Percentiles rank a stretch among this genome's conserved stretches.
Evolutionary conservation across 2,888 invertebrate species (phyloP).

Genomic region (Steromphala cineraria): DNA sequence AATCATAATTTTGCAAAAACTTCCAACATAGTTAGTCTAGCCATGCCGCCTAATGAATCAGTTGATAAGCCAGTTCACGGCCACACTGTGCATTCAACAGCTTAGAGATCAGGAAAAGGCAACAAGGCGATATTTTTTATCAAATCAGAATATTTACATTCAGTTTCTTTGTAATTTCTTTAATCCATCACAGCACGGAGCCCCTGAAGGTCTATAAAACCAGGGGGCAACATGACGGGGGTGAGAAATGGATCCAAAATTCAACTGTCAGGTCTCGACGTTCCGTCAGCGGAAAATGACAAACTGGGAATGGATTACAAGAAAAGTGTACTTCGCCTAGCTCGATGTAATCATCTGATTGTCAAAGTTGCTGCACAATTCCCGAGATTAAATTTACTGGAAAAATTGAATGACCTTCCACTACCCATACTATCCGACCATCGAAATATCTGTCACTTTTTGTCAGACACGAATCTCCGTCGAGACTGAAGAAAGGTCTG

Average conservation of each 20-base stretch:
- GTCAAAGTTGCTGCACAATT: neutral
- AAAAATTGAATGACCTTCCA: constrained; percentile 1
- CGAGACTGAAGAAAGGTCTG: neutral
- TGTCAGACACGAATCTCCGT: neutral
- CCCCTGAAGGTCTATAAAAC: neutral
- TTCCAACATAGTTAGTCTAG: no score
- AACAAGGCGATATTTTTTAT: constrained; percentile 7
- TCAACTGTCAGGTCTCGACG: neutral
- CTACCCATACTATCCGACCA: neutral
- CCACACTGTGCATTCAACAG: no score
- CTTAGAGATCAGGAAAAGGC: neutral
- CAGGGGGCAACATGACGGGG: neutral
- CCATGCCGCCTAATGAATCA: no score
- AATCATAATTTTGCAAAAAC: no score
- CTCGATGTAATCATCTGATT: constrained; percentile 4
- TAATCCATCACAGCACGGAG: neutral
- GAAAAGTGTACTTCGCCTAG: neutral
- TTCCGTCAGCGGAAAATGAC: neutral
- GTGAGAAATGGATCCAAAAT: neutral
- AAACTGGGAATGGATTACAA: constrained; percentile 12
- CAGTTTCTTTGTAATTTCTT: constrained; percentile 4
- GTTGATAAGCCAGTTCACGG: no score
- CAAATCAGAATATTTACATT: constrained; percentile 10
- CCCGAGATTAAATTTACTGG: constrained; percentile 12
- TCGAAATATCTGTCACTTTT: constrained; percentile 7